Evolutionary conservation across 2,888 invertebrate genomes (phyloP).

Genomic region (Hoplodrina ambigua): DNA sequence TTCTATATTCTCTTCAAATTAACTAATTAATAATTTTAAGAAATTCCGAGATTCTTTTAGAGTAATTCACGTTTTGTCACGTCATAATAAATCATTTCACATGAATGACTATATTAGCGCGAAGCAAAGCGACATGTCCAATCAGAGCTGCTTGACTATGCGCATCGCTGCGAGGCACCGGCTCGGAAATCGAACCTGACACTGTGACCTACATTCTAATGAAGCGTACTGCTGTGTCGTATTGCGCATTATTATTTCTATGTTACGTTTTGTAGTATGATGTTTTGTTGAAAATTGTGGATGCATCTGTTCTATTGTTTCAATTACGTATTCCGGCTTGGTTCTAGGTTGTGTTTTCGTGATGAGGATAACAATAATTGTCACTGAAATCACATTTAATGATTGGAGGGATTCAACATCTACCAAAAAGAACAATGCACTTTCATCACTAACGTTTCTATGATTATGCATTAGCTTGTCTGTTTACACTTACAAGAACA

Average conservation of each 20-base stretch:
- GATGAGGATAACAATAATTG: neutral
- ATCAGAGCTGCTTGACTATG: conserved; percentile 46
- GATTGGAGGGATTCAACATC: neutral
- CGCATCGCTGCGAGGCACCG: conserved; percentile 52
- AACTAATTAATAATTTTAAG: too few species aligned
- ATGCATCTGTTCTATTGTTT: conserved; percentile 9
- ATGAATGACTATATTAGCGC: conserved; percentile 28
- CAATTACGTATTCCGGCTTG: neutral
- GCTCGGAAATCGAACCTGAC: conserved; percentile 66
- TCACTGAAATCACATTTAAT: neutral
- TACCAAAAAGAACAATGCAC: neutral
- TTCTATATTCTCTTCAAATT: neutral
- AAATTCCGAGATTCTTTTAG: neutral
- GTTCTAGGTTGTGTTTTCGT: neutral
- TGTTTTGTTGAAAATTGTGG: conserved; percentile 26
- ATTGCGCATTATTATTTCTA: conserved; percentile 55
- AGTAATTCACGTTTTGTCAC: neutral
- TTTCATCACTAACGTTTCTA: neutral
- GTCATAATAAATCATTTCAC: conserved; percentile 9
- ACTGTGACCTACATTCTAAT: conserved; percentile 65
- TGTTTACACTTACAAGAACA: conserved; percentile 11
- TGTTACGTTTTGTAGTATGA: conserved; percentile 33
- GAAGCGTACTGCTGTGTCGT: conserved; percentile 48
- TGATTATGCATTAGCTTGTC: conserved; percentile 1
- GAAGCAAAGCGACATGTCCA: conserved; percentile 39